Evolutionary conservation across 2,888 invertebrate species (phyloP).

Genomic region (Leucoma salicis): DNA sequence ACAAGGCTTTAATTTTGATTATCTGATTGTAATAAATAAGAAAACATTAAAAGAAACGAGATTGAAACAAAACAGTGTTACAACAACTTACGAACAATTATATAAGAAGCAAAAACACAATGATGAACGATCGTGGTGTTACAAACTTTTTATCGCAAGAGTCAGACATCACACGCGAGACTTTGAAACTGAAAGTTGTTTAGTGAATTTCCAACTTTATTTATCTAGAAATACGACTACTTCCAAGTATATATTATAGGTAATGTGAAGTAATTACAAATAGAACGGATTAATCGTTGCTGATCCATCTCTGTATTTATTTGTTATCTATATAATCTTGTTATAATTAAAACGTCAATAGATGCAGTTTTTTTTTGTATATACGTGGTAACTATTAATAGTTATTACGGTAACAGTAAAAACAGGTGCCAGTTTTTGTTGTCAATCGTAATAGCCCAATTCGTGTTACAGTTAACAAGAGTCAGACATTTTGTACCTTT

Average conservation of each 20-base stretch:
- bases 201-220: slow-evolving; percentile 24
- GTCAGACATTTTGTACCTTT: no score
- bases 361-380: slow-evolving; percentile 24
- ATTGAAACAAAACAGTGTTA: no score
- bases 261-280: slow-evolving; percentile 21
- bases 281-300: slow-evolving; percentile 20
- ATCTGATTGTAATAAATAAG: no score
- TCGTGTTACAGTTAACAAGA: no score
- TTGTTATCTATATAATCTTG: slow-evolving; percentile 26
- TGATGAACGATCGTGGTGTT: slow-evolving; percentile 3
- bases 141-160: slow-evolving; percentile 20
- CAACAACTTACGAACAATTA: slow-evolving; percentile 27
- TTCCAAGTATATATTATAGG: slow-evolving; percentile 24
- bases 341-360: slow-evolving; percentile 25
- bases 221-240: slow-evolving; percentile 18
- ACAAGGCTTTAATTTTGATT: no score
- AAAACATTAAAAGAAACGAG: no score
- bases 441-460: no score
- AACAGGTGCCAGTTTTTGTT: no score
- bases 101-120: slow-evolving; percentile 24
- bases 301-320: slow-evolving; percentile 23
- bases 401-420: background rate
- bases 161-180: slow-evolving; percentile 29
- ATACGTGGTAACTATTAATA: slow-evolving; percentile 13
- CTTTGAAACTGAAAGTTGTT: slow-evolving; percentile 30